These are phyloP conservation scores for Dinocampus coccinellae DNA, from an alignment of 2,888 invertebrate genomes.

Conservation along the genomic window DNA sequence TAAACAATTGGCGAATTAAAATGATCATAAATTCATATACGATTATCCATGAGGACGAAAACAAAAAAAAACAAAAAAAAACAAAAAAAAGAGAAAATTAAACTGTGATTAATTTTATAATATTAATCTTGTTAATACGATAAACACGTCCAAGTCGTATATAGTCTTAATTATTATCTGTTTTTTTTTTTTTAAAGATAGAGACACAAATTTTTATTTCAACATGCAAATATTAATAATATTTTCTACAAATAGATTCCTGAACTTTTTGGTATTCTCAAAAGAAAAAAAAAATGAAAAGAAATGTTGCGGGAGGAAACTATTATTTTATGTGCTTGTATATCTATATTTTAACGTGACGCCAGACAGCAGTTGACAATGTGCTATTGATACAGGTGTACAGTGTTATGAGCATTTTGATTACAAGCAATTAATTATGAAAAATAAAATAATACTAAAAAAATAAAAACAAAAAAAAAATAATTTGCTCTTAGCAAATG, in stretches of 20 bases:
- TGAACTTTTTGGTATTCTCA: background rate
- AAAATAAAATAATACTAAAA: background rate
- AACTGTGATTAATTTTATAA: conserved; percentile 17
- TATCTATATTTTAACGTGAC: background rate
- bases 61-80: background rate
- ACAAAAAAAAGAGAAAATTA: background rate
- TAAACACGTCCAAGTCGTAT: conserved; percentile 10
- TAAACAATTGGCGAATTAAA: too few species aligned
- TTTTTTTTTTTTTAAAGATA: background rate
- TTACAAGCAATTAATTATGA: background rate
- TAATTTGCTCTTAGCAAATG: background rate
- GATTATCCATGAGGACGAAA: background rate
- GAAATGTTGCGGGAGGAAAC: background rate
- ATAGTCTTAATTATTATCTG: conserved; percentile 6
- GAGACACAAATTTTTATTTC: background rate
- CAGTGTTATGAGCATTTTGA: background rate
- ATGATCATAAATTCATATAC: background rate
- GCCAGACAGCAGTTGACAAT: background rate
- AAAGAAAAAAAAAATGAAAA: background rate
- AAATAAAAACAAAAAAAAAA: background rate
- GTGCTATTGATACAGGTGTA: background rate
- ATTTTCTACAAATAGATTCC: background rate
- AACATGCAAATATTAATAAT: background rate
- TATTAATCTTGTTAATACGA: conserved; percentile 15
- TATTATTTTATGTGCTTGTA: background rate